Evolutionary conservation across 2,113 vertebrate genomes (phyloP).

Genomic region (Amblyornis subalaris): DNA sequence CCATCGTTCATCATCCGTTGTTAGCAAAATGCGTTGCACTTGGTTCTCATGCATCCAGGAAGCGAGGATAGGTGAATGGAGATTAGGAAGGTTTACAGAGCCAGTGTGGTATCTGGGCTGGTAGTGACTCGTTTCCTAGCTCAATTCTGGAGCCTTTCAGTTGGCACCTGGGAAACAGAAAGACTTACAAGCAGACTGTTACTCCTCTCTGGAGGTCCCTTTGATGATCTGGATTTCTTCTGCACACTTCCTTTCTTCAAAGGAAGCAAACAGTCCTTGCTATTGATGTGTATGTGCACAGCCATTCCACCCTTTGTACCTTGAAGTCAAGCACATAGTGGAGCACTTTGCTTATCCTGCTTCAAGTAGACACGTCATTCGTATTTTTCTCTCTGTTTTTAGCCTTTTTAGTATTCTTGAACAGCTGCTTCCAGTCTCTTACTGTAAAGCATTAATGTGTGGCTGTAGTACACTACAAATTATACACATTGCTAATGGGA

Average conservation of each 20-base stretch:
- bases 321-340: background rate
- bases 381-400: background rate
- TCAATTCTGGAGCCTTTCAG: background rate
- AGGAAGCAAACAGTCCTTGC: background rate
- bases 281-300: accelerated
- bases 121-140: background rate
- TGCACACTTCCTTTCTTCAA: background rate
- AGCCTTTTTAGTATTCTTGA: background rate
- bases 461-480: background rate
- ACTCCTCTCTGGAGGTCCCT: background rate
- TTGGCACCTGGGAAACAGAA: background rate
- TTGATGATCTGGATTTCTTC: background rate
- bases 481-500: accelerated
- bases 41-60: background rate
- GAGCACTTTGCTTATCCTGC: background rate
- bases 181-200: background rate
- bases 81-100: background rate
- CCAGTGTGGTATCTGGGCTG: background rate
- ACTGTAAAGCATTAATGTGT: background rate
- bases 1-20: background rate
- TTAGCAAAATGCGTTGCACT: background rate
- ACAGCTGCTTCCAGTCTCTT: background rate
- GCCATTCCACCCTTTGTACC: background rate
- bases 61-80: background rate
- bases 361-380: background rate